These are phyloP conservation scores for Astyanax mexicanus DNA, from an alignment of 2,797 vertebrate genomes.

Conservation along the genomic window DNA sequence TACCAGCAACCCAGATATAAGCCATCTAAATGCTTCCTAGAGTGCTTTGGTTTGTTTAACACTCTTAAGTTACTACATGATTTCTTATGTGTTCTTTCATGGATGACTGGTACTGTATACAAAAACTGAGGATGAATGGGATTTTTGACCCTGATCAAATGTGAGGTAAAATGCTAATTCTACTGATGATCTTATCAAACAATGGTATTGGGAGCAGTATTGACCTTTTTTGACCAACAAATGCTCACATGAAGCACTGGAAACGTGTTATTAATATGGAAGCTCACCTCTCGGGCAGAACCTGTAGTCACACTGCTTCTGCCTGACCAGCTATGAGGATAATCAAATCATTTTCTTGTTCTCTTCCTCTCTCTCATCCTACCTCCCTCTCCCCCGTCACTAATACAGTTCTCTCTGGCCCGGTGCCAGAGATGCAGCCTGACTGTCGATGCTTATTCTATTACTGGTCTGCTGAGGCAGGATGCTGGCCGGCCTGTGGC, in stretches of 20 bases:
- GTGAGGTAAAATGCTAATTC: neutral
- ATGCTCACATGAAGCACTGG: neutral
- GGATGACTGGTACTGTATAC: too few relatives aligned
- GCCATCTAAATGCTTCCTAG: too few relatives aligned
- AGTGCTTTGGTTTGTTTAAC: too few relatives aligned
- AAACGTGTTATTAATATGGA: neutral
- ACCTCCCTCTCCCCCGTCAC: constrained; percentile 16
- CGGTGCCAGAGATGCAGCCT: constrained; percentile 35
- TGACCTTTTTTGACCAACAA: neutral
- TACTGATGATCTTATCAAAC: neutral
- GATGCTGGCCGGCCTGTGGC: constrained; percentile 33
- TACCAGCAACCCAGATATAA: too few relatives aligned
- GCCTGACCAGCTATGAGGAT: constrained; percentile 24
- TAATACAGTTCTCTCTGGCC: constrained; percentile 44
- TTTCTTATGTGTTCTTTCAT: too few relatives aligned
- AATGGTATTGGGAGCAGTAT: neutral
- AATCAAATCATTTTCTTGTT: constrained; percentile 44
- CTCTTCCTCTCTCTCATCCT: constrained; percentile 13
- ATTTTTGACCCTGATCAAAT: too few relatives aligned
- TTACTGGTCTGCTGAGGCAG: constrained; percentile 43
- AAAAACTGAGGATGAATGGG: too few relatives aligned
- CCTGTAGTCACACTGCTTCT: constrained; percentile 17
- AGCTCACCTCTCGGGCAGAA: neutral
- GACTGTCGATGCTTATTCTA: constrained; percentile 57
- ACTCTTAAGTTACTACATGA: too few relatives aligned